Percentiles rank a stretch among this genome's conserved stretches.
Evolutionary conservation across 2,797 vertebrate genomes (phyloP).

Genomic region (Sebastes kiyomatsui): DNA sequence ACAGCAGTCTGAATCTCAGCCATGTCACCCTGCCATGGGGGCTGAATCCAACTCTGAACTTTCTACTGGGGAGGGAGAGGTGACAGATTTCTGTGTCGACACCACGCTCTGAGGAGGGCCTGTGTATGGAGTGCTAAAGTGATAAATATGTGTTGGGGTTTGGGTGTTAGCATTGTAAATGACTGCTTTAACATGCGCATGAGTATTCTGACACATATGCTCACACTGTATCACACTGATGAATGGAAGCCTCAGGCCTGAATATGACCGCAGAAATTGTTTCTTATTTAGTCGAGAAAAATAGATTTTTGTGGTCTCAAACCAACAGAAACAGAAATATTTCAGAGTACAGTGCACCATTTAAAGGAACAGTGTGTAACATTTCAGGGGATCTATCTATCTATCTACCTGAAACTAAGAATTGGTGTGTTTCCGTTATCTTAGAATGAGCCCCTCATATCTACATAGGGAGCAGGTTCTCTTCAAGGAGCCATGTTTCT

Average conservation of each 20-base stretch:
- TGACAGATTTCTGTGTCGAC: slow-evolving; percentile 33
- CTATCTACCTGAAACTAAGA: not conserved
- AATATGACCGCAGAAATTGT: not conserved
- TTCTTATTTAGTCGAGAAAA: not conserved
- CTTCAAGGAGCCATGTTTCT: too few relatives aligned
- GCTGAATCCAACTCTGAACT: not conserved
- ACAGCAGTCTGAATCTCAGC: slow-evolving; percentile 37
- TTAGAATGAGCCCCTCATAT: not conserved
- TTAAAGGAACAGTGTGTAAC: not conserved
- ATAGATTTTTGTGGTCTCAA: not conserved
- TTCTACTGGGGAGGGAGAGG: slow-evolving; percentile 16
- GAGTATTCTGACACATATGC: not conserved
- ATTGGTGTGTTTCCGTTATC: not conserved
- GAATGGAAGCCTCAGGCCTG: not conserved
- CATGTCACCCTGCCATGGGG: not conserved
- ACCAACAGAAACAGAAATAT: not conserved
- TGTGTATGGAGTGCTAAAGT: not conserved
- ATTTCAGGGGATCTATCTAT: not conserved
- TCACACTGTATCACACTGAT: not conserved
- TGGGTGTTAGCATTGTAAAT: slow-evolving; percentile 28
- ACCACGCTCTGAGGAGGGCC: slow-evolving; percentile 11
- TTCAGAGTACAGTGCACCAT: not conserved
- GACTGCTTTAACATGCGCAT: slow-evolving; percentile 14
- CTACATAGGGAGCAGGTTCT: too few relatives aligned
- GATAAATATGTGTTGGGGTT: slow-evolving; percentile 31